Conservation (phyloP, 2,113 vertebrate genomes). For the Solea senegalensis region DNA sequence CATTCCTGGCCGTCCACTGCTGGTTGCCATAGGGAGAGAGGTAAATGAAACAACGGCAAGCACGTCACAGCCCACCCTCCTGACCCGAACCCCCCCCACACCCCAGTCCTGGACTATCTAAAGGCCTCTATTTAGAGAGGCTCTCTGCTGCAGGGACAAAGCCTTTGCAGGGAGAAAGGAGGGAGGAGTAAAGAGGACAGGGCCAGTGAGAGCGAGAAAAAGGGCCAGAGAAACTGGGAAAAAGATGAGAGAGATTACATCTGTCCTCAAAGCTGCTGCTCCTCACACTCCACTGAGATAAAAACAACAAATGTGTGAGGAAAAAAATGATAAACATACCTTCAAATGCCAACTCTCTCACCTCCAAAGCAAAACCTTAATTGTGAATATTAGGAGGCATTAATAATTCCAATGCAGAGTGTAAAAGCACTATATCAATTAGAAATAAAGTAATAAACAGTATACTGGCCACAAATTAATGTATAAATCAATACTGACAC, state of each 20-base stretch:
- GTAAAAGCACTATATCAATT: constrained; percentile 58
- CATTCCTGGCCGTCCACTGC: constrained; percentile 91
- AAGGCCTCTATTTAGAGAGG: constrained; percentile 84
- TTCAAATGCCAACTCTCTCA: constrained; percentile 30
- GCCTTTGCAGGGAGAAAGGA: constrained; percentile 77
- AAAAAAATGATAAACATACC: constrained; percentile 37
- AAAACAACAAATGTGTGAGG: constrained; percentile 43
- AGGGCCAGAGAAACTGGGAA: constrained; percentile 54
- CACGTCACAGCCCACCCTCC: constrained; percentile 74
- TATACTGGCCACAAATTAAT: constrained; percentile 59
- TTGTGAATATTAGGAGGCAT: constrained; percentile 36
- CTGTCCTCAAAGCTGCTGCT: constrained; percentile 58
- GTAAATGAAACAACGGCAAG: constrained; percentile 90
- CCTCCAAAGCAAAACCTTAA: constrained; percentile 35
- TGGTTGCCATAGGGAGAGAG: constrained; percentile 97
- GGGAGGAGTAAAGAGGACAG: constrained; percentile 70
- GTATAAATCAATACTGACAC: constrained; percentile 61
- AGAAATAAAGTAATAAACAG: constrained; percentile 51
- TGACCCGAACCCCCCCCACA: constrained; percentile 40
- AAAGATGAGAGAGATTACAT: constrained; percentile 74
- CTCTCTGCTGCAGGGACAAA: constrained; percentile 76
- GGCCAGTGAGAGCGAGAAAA: constrained; percentile 64
- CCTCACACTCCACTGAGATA: constrained; percentile 50
- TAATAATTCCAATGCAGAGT: constrained; percentile 37
- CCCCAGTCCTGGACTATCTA: constrained; percentile 72